phyloP scores from a whole-genome alignment of 1,140 invertebrate species.

The Acromyrmex heyeri region DNA sequence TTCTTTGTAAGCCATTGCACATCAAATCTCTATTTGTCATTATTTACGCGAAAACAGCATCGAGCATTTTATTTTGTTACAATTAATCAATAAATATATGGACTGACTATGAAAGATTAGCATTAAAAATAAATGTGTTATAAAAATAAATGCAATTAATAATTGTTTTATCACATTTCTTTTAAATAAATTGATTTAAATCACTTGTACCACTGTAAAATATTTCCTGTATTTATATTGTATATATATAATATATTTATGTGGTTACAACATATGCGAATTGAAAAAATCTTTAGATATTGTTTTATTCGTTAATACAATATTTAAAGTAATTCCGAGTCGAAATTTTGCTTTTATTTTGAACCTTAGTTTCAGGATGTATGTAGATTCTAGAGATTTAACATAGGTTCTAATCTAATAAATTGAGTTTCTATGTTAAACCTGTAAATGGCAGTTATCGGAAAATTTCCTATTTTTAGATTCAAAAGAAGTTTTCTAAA shows the following conservation, averaged over 20 bases:
- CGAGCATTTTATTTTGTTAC: background rate
- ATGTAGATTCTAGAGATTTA: no score
- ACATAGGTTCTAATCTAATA: no score
- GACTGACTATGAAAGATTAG: background rate
- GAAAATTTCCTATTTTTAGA: no score
- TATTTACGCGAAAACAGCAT: background rate
- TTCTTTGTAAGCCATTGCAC: background rate
- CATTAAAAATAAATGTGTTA: background rate
- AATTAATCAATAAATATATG: background rate
- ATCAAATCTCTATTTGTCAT: background rate
- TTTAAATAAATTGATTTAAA: conserved; percentile 15
- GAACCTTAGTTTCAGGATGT: no score
- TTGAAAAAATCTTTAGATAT: background rate
- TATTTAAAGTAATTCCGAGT: background rate
- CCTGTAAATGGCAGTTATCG: no score
- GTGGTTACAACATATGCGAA: background rate
- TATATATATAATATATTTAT: background rate
- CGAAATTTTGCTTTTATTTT: no score
- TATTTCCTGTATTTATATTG: background rate
- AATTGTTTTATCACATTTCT: background rate
- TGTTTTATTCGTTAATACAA: background rate
- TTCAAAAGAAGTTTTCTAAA: no score
- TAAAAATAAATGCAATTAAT: background rate
- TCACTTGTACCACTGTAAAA: background rate
- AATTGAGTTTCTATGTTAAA: no score